These are phyloP conservation scores for Wasmannia auropunctata DNA, from an alignment of 1,140 invertebrate species.

Conservation along the genomic window DNA sequence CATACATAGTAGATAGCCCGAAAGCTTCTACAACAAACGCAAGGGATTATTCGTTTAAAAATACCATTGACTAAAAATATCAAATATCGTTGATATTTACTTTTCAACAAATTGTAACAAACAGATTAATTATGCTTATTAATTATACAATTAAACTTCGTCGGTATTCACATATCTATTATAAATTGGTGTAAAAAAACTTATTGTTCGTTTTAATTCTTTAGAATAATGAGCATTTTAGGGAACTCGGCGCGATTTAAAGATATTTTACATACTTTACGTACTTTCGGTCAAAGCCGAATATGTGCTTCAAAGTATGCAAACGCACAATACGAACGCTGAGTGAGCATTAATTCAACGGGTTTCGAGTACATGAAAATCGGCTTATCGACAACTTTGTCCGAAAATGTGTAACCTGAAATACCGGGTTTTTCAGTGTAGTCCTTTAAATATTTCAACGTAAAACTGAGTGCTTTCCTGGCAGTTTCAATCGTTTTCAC, in stretches of 20 bases:
- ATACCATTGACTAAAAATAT: neutral
- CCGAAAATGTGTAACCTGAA: constrained; percentile 22
- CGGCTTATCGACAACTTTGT: constrained; percentile 49
- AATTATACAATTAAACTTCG: neutral
- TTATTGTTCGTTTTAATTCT: neutral
- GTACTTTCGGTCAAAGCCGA: neutral
- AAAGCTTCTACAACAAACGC: neutral
- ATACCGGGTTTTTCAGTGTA: constrained; percentile 5
- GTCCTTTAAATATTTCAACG: constrained; percentile 43
- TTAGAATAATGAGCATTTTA: neutral
- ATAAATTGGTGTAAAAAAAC: neutral
- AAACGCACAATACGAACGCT: neutral
- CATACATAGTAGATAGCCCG: neutral
- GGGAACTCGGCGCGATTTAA: neutral
- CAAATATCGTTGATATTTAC: neutral
- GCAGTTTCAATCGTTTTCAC: constrained; percentile 7
- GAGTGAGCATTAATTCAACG: constrained; percentile 32
- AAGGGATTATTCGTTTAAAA: neutral
- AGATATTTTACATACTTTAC: neutral
- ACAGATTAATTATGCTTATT: neutral
- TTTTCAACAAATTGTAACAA: neutral
- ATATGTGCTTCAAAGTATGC: constrained; percentile 2
- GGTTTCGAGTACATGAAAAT: constrained; percentile 32
- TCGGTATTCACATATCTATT: neutral
- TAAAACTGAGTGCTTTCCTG: constrained; percentile 27